A percentile compares a stretch with the other conserved stretches of the same genome.
These are phyloP conservation scores for Miniopterus natalensis DNA, from an alignment of 2,113 vertebrate species.

Conservation along the genomic window DNA sequence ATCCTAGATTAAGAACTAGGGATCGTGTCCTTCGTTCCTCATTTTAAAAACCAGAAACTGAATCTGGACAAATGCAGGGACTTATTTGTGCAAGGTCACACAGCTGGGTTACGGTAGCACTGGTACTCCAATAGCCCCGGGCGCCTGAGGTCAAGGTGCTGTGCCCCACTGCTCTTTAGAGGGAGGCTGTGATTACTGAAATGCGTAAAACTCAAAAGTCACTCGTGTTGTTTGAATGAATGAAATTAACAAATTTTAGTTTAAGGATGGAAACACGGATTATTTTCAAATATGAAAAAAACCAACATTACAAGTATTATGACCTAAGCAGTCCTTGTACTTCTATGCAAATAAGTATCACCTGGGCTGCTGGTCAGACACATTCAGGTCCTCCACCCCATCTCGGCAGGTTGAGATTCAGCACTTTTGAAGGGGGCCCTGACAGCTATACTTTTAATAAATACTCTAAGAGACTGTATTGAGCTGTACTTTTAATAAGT, in stretches of 20 bases:
- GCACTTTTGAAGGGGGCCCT: not conserved
- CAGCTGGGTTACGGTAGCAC: not conserved
- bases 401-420: not conserved
- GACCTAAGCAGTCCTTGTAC: not conserved
- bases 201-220: not conserved
- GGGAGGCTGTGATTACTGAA: not conserved
- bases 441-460: not conserved
- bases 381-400: not conserved
- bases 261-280: not conserved
- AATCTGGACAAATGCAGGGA: not conserved
- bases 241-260: not conserved
- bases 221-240: not conserved
- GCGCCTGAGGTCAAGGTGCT: not conserved
- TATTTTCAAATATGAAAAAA: not conserved
- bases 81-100: not conserved
- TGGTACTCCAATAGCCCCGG: not conserved
- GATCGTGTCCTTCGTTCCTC: not conserved
- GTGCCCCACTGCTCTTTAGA: not conserved
- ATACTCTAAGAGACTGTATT: not conserved
- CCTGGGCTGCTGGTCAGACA: not conserved
- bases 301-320: not conserved
- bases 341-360: not conserved
- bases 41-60: constrained; percentile 25
- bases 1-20: not conserved
- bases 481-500: not conserved